Evolutionary conservation across 1,140 invertebrate species (phyloP).

Genomic region (Nomia melanderi): DNA sequence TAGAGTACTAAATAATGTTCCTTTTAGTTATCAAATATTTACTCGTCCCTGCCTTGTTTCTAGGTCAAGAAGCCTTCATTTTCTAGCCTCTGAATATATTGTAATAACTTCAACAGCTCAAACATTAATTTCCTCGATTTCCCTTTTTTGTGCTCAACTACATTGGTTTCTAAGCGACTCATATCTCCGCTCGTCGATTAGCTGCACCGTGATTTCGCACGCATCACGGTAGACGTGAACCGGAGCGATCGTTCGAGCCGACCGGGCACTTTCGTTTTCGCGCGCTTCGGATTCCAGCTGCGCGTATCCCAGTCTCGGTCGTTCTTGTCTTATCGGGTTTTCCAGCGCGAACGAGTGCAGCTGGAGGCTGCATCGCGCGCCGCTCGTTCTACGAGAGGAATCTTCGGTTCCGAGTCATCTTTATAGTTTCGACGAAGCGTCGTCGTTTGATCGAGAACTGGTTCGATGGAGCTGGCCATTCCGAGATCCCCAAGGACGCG

Average conservation of each 20-base stretch:
- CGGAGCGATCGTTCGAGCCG: neutral
- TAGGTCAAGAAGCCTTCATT: too few relatives aligned
- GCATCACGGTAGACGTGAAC: too few relatives aligned
- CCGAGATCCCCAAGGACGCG: neutral
- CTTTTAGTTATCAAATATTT: too few relatives aligned
- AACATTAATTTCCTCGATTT: too few relatives aligned
- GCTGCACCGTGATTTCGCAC: too few relatives aligned
- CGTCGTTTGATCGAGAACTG: constrained; percentile 29
- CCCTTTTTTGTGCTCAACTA: too few relatives aligned
- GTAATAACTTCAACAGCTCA: too few relatives aligned
- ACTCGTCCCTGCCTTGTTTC: too few relatives aligned
- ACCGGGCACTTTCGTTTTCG: constrained; percentile 15
- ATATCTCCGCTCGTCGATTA: too few relatives aligned
- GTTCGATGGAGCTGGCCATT: constrained; percentile 32
- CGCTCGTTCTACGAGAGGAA: neutral
- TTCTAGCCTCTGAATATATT: too few relatives aligned
- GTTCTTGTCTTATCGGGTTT: constrained; percentile 13
- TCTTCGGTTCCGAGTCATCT: neutral
- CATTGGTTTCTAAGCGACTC: too few relatives aligned
- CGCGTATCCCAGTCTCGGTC: neutral
- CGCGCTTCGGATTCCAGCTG: neutral
- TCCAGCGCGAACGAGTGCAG: neutral
- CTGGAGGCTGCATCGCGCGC: neutral
- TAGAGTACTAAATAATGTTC: too few relatives aligned
- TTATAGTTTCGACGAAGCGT: constrained; percentile 15